phyloP scores from a whole-genome alignment of 2,113 vertebrate genomes.

The Rhea pennata region DNA sequence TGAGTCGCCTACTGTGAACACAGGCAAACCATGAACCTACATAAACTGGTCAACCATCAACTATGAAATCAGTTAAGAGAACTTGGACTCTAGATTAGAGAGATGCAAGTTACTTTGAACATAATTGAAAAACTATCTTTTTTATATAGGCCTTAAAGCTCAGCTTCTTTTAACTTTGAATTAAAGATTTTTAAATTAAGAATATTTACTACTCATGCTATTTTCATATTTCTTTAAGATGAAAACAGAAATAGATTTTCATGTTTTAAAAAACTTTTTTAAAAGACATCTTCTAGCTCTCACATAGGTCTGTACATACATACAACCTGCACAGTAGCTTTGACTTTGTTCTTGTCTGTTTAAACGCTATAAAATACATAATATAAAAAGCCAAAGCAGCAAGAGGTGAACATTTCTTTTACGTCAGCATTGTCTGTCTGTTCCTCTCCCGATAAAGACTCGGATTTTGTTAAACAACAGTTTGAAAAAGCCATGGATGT shows the following conservation, averaged over 20 bases:
- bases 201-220: neutral
- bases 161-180: neutral
- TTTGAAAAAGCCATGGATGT: neutral
- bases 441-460: accelerated
- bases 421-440: neutral
- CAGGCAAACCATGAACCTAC: neutral
- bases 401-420: neutral
- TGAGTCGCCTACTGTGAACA: neutral
- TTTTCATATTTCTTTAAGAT: neutral
- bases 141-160: too few relatives aligned
- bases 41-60: neutral
- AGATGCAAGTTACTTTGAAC: neutral
- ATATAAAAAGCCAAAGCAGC: neutral
- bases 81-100: neutral
- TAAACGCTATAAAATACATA: neutral
- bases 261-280: neutral
- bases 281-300: neutral
- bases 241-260: neutral
- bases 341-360: neutral
- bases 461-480: neutral
- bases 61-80: neutral
- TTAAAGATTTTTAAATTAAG: neutral
- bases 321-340: neutral
- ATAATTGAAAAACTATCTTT: too few relatives aligned
- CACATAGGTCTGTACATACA: neutral